Conservation (phyloP, 2,797 vertebrate species). For the Poeciliopsis gracilis region DNA sequence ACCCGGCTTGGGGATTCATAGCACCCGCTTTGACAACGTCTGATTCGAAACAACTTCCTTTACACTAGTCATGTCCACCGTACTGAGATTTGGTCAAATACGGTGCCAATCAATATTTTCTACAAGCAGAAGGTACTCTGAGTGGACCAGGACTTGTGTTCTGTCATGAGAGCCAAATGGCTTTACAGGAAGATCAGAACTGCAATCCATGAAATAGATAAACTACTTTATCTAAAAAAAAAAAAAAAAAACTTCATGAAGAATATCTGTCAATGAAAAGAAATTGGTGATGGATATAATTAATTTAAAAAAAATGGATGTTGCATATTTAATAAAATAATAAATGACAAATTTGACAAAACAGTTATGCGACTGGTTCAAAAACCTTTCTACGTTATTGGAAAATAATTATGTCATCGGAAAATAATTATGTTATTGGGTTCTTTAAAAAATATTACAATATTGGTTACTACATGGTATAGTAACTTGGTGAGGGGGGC, state of each 20-base stretch:
- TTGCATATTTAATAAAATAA: neutral
- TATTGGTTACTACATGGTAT: neutral
- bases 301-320: neutral
- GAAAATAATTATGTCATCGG: no score
- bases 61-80: neutral
- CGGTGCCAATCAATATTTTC: neutral
- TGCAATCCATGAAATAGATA: neutral
- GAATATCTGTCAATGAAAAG: neutral
- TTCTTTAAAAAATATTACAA: neutral
- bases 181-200: neutral
- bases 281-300: neutral
- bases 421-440: neutral
- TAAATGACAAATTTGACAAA: neutral
- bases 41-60: neutral
- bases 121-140: neutral
- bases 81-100: neutral
- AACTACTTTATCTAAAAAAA: neutral
- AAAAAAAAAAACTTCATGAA: neutral
- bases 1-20: neutral
- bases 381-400: neutral
- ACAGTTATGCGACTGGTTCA: neutral
- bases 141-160: neutral
- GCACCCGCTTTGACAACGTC: neutral
- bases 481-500: neutral
- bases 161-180: neutral